A percentile compares a stretch with the other conserved stretches of the same genome.
These are phyloP conservation scores for Apodemia zela DNA, from an alignment of 2,888 invertebrate species.

Conservation along the genomic window DNA sequence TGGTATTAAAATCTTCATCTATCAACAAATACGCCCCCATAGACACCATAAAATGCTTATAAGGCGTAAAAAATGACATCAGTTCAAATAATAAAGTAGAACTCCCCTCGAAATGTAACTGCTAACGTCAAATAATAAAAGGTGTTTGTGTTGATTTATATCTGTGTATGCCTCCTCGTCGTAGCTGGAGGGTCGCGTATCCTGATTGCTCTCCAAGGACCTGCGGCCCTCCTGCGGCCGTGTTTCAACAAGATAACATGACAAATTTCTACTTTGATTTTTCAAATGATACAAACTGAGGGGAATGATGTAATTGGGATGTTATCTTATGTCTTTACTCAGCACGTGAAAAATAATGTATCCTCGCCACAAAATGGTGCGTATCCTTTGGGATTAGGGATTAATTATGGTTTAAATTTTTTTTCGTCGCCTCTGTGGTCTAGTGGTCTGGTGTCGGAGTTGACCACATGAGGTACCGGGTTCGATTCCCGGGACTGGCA, in stretches of 20 bases:
- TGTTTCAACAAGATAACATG: slow-evolving; percentile 16
- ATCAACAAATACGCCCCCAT: no score
- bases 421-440: no score
- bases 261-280: slow-evolving; percentile 16
- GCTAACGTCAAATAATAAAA: slow-evolving; percentile 31
- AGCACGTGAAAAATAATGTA: slow-evolving; percentile 2
- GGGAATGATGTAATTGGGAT: neutral
- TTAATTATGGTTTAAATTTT: neutral
- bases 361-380: neutral
- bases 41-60: no score
- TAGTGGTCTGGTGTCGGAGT: no score
- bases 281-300: neutral
- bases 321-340: slow-evolving; percentile 2
- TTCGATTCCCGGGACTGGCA: no score
- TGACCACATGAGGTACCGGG: no score
- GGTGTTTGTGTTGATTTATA: slow-evolving; percentile 39
- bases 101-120: slow-evolving; percentile 23
- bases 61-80: slow-evolving; percentile 16
- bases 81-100: slow-evolving; percentile 16
- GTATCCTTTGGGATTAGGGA: neutral
- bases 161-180: slow-evolving; percentile 29
- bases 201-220: slow-evolving; percentile 19
- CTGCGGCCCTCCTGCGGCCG: slow-evolving; percentile 4
- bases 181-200: slow-evolving; percentile 17
- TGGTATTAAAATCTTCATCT: no score